Evolutionary conservation across 2,888 invertebrate genomes (phyloP), one percentile per base, ranked within the genome.

Genomic region (Synanthedon formicaeformis): DNA sequence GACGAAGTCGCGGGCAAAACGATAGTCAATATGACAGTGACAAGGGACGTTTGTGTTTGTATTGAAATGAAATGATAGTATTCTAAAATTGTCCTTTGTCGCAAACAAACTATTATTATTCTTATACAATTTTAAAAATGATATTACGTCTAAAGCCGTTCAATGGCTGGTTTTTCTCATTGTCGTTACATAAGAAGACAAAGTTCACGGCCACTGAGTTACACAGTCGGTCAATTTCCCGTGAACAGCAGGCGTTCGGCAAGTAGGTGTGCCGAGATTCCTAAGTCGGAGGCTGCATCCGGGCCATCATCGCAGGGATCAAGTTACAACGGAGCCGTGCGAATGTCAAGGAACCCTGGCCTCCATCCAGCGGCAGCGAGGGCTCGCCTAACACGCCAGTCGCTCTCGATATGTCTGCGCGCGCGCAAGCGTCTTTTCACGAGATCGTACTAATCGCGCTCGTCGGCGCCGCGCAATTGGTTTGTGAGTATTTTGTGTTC

Each of bases 271-370:
- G 78, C 77, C 80, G 77, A 81, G 78, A 81, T 81, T 81, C 75
- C 77, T 78, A 78, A 72, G 71, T 68, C 75, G 75, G 78, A 81
- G 84, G 78, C 83, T 81, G 84, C 82, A 85, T 85, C 85, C 86
- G 85, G 86, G 81, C 84, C 79, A 74, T 70, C 34, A 34, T 14
- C 66, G 73, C 73, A 76, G 79, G 80, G 80, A 77, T 75, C 80
- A 65, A 68, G 75, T 75, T 75, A 73, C 77, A 62, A 65, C 71
- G 71, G 75, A 75, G 78, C 75, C 79, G 79, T 67, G 76, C 85
- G 84, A 85, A 85, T 84, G 86, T 84, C 86, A 84, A 85, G 84
- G 84, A 85, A 84, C 84, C 78, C 81, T 77, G 65, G 69, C 58
- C 56, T 50, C 51, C 48, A 34, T 34, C 34, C 6, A 34, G 10